These are phyloP conservation scores for Drosophila antonietae DNA, from an alignment of 2,888 invertebrate genomes.

Conservation along the genomic window DNA sequence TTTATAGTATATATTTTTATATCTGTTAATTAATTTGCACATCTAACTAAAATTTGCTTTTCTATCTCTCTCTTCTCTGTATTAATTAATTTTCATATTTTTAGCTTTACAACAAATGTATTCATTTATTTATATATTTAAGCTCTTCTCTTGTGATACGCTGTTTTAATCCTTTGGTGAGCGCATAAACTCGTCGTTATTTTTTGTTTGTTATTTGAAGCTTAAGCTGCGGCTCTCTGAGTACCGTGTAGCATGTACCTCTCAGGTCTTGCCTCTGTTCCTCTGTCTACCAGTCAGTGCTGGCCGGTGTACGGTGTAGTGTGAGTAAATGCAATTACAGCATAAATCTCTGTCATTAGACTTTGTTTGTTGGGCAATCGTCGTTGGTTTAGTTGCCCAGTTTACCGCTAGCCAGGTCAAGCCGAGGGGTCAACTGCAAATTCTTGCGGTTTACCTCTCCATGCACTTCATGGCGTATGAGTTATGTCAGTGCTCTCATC, in stretches of 20 bases:
- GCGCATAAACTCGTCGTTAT: conserved; percentile 56
- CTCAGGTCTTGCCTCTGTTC: neutral
- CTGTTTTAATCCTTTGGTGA: conserved; percentile 30
- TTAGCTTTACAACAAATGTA: neutral
- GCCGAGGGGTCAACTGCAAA: conserved; percentile 34
- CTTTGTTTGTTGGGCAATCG: conserved; percentile 70
- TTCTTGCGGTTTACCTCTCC: conserved; percentile 53
- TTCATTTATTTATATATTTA: neutral
- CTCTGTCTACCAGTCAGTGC: neutral
- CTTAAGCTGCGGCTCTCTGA: conserved; percentile 18
- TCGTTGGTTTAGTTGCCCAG: conserved; percentile 10
- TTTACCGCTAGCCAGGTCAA: conserved; percentile 32
- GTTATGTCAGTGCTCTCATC: conserved; percentile 50
- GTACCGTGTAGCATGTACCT: neutral
- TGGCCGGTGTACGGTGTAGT: neutral
- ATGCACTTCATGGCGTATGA: conserved; percentile 60
- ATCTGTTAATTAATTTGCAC: neutral
- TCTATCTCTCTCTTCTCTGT: neutral
- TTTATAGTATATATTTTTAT: too few relatives aligned
- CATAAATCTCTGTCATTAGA: conserved; percentile 79
- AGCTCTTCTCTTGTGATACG: neutral
- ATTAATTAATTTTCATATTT: neutral
- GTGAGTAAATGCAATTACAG: conserved; percentile 73
- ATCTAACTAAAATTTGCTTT: neutral
- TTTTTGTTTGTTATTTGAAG: neutral